Evolutionary conservation across 2,797 vertebrate genomes (phyloP).

Genomic region (Australoheros facetus): DNA sequence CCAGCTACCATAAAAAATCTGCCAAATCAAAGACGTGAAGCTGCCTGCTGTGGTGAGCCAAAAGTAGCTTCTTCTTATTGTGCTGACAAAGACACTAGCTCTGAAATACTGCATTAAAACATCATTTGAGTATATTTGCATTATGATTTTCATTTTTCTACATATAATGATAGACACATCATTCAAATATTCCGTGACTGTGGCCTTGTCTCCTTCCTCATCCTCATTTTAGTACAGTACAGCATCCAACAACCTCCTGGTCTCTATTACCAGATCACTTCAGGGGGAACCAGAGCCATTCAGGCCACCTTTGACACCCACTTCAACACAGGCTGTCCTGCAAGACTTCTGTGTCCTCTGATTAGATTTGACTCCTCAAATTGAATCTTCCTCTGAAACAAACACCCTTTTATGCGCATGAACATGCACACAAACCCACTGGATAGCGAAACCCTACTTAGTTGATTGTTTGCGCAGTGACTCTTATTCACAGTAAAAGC

Average conservation of each 20-base stretch:
- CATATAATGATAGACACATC: not conserved
- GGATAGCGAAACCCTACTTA: conserved; percentile 55
- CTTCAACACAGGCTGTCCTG: conserved; percentile 57
- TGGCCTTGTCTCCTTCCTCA: conserved; percentile 15
- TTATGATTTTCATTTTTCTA: conserved; percentile 36
- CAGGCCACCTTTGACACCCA: conserved; percentile 59
- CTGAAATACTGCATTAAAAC: not conserved
- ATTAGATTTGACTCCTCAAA: conserved; percentile 78
- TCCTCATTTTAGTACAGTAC: not conserved
- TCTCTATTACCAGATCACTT: conserved; percentile 48
- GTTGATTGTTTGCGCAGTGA: conserved; percentile 77
- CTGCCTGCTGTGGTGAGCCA: too few species aligned
- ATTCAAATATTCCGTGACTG: conserved; percentile 37
- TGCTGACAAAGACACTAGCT: not conserved
- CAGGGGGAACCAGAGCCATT: conserved; percentile 59
- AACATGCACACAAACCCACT: conserved; percentile 48
- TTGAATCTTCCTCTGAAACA: conserved; percentile 75
- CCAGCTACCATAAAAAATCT: too few species aligned
- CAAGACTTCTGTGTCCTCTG: conserved; percentile 65
- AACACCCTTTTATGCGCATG: conserved; percentile 68
- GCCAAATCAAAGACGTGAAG: too few species aligned
- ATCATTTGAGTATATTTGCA: conserved; percentile 37
- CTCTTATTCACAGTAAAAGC: conserved; percentile 86
- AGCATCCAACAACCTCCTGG: not conserved
- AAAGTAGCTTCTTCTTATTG: too few species aligned